Conservation (phyloP, 2,113 vertebrate species). For the Sinocyclocheilus grahami region DNA sequence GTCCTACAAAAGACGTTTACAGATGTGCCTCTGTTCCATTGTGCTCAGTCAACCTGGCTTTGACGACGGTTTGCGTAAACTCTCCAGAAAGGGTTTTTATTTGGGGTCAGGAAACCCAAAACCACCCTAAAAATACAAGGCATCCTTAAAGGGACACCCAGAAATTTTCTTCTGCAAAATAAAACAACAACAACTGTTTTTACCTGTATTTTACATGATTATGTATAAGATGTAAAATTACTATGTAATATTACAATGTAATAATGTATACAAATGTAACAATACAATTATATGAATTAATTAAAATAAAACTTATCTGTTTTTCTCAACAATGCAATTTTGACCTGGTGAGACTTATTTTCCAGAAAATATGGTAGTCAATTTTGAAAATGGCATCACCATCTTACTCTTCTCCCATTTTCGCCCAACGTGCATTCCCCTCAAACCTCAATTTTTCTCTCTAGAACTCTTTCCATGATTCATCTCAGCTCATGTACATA, state of each 20-base stretch:
- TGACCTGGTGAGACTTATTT: background rate
- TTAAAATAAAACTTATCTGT: too few species aligned
- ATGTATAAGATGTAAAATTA: too few species aligned
- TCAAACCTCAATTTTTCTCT: background rate
- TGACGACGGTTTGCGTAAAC: background rate
- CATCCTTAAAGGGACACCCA: too few species aligned
- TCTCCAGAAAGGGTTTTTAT: background rate
- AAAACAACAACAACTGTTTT: too few species aligned
- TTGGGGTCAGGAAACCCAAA: background rate
- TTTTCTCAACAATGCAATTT: background rate
- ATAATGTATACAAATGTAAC: too few species aligned
- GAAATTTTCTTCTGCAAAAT: too few species aligned
- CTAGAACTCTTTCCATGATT: background rate
- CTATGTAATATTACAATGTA: too few species aligned
- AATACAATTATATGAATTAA: too few species aligned
- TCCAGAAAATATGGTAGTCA: background rate
- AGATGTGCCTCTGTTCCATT: background rate
- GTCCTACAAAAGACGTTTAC: background rate
- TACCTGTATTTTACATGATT: too few species aligned
- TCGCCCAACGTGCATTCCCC: background rate
- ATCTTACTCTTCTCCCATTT: background rate
- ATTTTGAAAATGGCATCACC: background rate
- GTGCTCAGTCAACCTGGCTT: background rate
- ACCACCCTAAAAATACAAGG: background rate
- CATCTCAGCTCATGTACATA: constrained; percentile 22